Base-by-base conservation (phyloP, 1,140 invertebrate genomes). In the Cyclargus thomasi region DNA sequence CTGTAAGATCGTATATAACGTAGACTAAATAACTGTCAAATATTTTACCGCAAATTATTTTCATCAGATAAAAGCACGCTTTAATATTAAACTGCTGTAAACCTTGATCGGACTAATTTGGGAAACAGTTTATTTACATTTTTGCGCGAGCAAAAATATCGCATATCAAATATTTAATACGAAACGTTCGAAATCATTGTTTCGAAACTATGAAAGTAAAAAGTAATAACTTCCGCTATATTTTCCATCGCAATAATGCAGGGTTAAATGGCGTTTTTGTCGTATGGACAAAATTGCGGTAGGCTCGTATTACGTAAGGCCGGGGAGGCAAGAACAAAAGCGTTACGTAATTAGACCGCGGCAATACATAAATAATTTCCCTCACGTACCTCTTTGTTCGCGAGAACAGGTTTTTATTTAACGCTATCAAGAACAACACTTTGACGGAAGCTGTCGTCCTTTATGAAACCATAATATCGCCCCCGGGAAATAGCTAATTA, bases 301-400 rank as follows among this genome's bases (percentile, higher is more conserved):
- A 35, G 65, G 55, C 62, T 59, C 53, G 65, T 59, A 57, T 66
- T 66, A 59, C 23, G 35, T 66, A 66, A 66, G 65, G 66, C 70
- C 53, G 57, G 68, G 69, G 74, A 77, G 79, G 74, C 77, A 79
- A 80, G 81, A 87, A 88, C 85, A 88, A 90, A 87, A 82, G 86
- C 77, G 81, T 78, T 80, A 78, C 85, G 83, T 90, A 90, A 88
- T 88, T 88, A 88, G 85, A 83, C 78, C 85, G 77, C 80, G 75
- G 86, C 82, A 86, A 88, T 87, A 88, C 87, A 90, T 90, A 88
- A 90, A 87, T 90, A 90, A 88, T 88, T 90, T 90, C 81, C 81
- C 81, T 85, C 85, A 88, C 85, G 85, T 87, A 83, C 77, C 80
- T 76, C 83, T 87, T 87, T 88, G 83, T 88, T 85, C 83, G 66